Evolutionary conservation across 2,888 invertebrate species (phyloP), one percentile per base, ranked within the genome.

Genomic region (Cheilosia variabilis): DNA sequence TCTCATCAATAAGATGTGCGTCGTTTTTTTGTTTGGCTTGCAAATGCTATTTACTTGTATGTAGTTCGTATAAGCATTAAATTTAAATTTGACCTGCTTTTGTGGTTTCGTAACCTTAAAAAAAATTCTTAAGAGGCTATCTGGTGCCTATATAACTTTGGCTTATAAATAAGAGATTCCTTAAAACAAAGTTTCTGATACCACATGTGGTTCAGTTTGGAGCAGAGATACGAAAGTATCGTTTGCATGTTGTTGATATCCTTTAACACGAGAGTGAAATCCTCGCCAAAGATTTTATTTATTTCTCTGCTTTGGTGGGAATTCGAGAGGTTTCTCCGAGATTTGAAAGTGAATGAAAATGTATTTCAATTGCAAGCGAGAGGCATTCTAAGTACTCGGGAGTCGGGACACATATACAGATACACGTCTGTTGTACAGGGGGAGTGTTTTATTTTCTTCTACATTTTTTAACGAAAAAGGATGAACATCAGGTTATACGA

Each of bases 311-410:
- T 50, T 57, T 22, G 13, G 34, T 37, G 9, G 19, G 41, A 27
- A 41, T 66, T 57, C 5, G 15, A 62, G 41, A 58, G 27, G 19
- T n/a, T 43, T 52, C 22, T 9, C 13, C 5, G 17, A 6, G 37
- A 57, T 52, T 43, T 27, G n/a, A 71, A 78, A 71, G 60, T 69
- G 41, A 71, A 71, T 57, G 65, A 41, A 47, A 63, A 57, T 31
- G 63, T 58, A 58, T 78, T 58, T 65, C 22, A 52, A 31, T 65
- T 72, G 50, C 41, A 72, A 72, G 41, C 43, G 37, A 37, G 37
- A 37, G 50, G 27, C 50, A 58, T 65, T 41, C 41, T 24, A 41
- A 53, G 31, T 57, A 58, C 22, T 72, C 10, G 9, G 19, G 37
- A 58, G 17, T 72, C 10, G 9, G 19, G 37, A 71, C 37, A 63